Percentiles rank a stretch among this genome's conserved stretches.
Conservation (phyloP, 2,888 invertebrate genomes). For the Allolobophora icterica region DNA sequence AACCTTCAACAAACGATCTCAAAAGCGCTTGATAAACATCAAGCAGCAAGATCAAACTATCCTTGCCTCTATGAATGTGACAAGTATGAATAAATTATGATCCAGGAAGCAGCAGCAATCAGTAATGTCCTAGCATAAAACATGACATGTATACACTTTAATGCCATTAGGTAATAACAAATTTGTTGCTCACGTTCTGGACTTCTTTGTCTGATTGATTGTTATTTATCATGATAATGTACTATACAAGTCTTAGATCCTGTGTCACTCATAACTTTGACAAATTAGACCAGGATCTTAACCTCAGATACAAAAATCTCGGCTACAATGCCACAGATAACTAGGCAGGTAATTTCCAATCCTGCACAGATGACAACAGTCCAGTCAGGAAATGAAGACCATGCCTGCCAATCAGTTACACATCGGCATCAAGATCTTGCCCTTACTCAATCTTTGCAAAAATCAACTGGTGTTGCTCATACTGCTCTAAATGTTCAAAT, state of each 20-base stretch:
- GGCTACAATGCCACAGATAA: not conserved
- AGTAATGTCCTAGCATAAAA: not conserved
- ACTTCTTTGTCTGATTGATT: not conserved
- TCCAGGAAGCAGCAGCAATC: not conserved
- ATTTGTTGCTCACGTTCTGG: not conserved
- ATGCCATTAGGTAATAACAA: not conserved
- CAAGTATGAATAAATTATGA: not conserved
- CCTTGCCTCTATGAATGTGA: not conserved
- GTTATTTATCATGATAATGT: not conserved
- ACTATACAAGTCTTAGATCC: not conserved
- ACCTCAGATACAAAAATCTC: not conserved
- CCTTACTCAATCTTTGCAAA: not conserved
- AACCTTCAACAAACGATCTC: too few relatives aligned
- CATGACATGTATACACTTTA: not conserved
- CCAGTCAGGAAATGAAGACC: too few relatives aligned
- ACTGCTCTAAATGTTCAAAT: too few relatives aligned
- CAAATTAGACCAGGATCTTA: not conserved
- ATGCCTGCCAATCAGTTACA: not conserved
- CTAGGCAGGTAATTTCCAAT: not conserved
- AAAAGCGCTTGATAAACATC: not conserved
- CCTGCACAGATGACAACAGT: too few relatives aligned
- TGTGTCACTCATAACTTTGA: not conserved
- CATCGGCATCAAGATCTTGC: not conserved
- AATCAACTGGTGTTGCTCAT: too few relatives aligned
- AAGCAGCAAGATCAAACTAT: not conserved